Evolutionary conservation across 1,140 invertebrate species (phyloP), one percentile per base, ranked within the genome.

Genomic region (Bombus fervidus): DNA sequence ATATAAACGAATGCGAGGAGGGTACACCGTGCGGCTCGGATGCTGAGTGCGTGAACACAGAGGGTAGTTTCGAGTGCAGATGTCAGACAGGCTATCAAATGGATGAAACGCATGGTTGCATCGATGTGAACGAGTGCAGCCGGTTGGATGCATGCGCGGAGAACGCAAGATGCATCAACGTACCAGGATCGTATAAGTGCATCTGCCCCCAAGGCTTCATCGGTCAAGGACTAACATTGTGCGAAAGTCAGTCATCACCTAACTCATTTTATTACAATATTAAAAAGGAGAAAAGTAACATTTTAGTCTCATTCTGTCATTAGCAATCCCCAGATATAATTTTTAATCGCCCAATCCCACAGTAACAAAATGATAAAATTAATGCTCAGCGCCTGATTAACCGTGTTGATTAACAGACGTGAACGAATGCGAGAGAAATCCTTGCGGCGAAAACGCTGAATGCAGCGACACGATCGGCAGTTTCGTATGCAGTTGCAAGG

Each of bases 401-500:
- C 89, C 89, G 43, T 87, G 89, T 93, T 94, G 91, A 93, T 94
- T 94, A 94, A 95, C 96, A 98, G 98, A 98, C 97, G 96, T 98
- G 95, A 97, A 98, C 96, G 98, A 98, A 96, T 98, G 98, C 95
- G 96, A 97, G 93, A 96, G 96, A 95, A 98, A 97, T 94, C 97
- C 98, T 53, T 99, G 98, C 94, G 98, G 98, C 90, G 96, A 96
- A 90, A 98, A 98, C 92, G 97, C 98, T 39, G 95, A 97, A 78
- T 99, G 98, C 94, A 97, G 96, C 87, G 98, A 99, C 94, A 98
- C 97, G 37, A 94, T 97, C 71, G 98, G 98, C 75, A 98, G 98
- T 94, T 99, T 97, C 92, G 95, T 96, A 87, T 99, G 98, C 95
- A 96, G 96, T 83, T 99, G 98, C 94, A 97, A 97, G 93, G 96